Evolutionary conservation across 2,113 vertebrate genomes (phyloP).

Genomic region (Poicephalus meyeri): DNA sequence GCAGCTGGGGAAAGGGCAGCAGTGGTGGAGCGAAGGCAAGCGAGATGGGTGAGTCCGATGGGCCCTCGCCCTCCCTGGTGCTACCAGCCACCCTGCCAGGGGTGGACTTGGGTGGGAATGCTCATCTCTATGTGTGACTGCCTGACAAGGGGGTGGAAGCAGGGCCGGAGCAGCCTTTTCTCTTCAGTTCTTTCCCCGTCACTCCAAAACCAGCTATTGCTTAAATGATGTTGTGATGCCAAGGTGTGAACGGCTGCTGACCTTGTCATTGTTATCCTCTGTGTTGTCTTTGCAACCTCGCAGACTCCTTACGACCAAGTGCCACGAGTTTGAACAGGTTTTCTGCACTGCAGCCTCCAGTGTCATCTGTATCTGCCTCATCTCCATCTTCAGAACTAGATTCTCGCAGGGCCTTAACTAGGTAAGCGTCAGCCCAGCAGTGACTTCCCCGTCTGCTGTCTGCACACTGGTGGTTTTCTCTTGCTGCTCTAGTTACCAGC

Average conservation of each 20-base stretch:
- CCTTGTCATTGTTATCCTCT: background rate
- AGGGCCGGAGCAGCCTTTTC: background rate
- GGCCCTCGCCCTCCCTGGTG: background rate
- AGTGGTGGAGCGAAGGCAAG: slow-evolving; percentile 96
- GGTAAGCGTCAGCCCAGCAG: slow-evolving; percentile 62
- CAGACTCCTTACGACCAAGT: slow-evolving; percentile 87
- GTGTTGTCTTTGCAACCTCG: slow-evolving; percentile 13
- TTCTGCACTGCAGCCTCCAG: slow-evolving; percentile 90
- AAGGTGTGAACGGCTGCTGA: background rate
- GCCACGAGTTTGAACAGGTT: slow-evolving; percentile 92
- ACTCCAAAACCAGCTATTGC: rapidly evolving
- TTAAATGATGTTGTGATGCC: background rate
- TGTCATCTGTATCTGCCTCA: slow-evolving; percentile 74
- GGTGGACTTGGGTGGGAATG: background rate
- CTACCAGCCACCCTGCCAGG: background rate
- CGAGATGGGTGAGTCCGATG: slow-evolving; percentile 83
- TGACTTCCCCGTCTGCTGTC: background rate
- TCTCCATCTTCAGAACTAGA: slow-evolving; percentile 84
- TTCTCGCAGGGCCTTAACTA: slow-evolving; percentile 85
- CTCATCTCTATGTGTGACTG: background rate
- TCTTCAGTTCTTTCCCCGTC: background rate
- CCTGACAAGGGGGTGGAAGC: no score
- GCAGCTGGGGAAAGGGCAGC: slow-evolving; percentile 97
- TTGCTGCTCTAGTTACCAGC: background rate
- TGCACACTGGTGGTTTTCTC: background rate